Evolutionary conservation across 2,888 invertebrate species (phyloP), one percentile per base, ranked within the genome.

Genomic region (Cynaeus angustus): DNA sequence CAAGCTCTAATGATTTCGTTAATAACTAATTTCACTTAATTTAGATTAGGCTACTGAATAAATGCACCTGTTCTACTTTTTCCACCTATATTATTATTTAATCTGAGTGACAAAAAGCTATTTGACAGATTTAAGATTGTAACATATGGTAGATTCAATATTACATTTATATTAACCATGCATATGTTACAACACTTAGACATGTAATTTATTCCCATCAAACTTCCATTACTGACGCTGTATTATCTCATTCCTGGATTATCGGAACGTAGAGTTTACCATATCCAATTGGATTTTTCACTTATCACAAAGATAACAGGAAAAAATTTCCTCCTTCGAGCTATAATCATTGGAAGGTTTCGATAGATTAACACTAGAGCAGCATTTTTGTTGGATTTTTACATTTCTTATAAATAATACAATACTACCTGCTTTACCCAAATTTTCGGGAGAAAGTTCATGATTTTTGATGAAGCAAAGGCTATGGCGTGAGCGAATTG

Each of bases 21-120:
- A 74, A 75, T 75, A 76, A 75, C 76, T 72, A 75, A 78, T 78
- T 75, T 74, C 71, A 77, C 76, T 76, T 74, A 78, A 78, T 78
- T 74, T 76, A 77, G 78, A 77, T 77, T 74, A 77, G 72, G 66
- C 75, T 75, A 76, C 75, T 75, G 75, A 73, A 73, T 76, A 68
- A 70, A 62, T 58, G 62, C 70, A 70, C 66, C 70, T 70, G 67
- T 58, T 62, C 66, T 48, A 38, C 75, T 74, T 76, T 77, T 75
- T 72, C 4, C 74, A 71, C 71, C 65, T 72, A 78, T 77, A 78
- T 79, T 78, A 76, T 71, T 71, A 70, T 70, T 75, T 78, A 79
- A 79, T 78, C 77, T 79, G 77, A 76, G 77, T 76, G 66, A 72
- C 76, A 77, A 78, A 78, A 78, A 74, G 75, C 74, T 70, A 75